Percentiles rank a stretch among this genome's conserved stretches.
Evolutionary conservation across 2,888 invertebrate genomes (phyloP).

Genomic region (Luffia ferchaultella): DNA sequence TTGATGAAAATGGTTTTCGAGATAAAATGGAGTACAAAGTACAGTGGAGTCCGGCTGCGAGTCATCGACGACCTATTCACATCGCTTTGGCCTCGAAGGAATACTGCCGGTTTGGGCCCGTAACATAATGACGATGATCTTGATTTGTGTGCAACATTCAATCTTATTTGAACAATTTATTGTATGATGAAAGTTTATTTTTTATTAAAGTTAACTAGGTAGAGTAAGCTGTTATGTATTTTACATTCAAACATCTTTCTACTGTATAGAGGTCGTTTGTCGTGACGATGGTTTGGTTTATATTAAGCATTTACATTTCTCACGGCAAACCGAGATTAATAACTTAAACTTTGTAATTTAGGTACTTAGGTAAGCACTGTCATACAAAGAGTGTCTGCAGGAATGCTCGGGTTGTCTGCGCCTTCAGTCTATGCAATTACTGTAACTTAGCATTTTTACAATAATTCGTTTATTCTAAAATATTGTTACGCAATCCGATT

Average conservation of each 20-base stretch:
- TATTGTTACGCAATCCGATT: slow-evolving; percentile 1
- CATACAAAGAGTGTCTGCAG: slow-evolving; percentile 39
- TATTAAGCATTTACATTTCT: slow-evolving; percentile 49
- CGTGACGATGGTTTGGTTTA: slow-evolving; percentile 26
- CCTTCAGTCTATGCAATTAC: slow-evolving; percentile 61
- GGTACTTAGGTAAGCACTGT: slow-evolving; percentile 54
- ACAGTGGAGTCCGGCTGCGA: too few relatives aligned
- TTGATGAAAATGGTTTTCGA: not conserved
- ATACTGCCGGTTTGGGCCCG: not conserved
- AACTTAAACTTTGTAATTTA: slow-evolving; percentile 40
- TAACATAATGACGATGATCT: slow-evolving; percentile 17
- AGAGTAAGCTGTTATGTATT: slow-evolving; percentile 64
- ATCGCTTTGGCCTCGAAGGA: slow-evolving; percentile 29
- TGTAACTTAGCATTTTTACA: slow-evolving; percentile 66
- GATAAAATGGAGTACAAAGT: not conserved
- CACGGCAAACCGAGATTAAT: slow-evolving; percentile 56
- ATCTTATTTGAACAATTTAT: slow-evolving; percentile 42
- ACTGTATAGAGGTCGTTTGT: slow-evolving; percentile 37
- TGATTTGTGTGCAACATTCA: slow-evolving; percentile 37
- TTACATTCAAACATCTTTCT: slow-evolving; percentile 41
- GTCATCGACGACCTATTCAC: slow-evolving; percentile 54
- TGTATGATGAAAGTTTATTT: slow-evolving; percentile 62
- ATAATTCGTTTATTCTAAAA: slow-evolving; percentile 34
- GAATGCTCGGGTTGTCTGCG: slow-evolving; percentile 19
- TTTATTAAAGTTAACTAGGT: slow-evolving; percentile 61